Conservation (phyloP, 2,113 vertebrate genomes). For the Echinops telfairi region DNA sequence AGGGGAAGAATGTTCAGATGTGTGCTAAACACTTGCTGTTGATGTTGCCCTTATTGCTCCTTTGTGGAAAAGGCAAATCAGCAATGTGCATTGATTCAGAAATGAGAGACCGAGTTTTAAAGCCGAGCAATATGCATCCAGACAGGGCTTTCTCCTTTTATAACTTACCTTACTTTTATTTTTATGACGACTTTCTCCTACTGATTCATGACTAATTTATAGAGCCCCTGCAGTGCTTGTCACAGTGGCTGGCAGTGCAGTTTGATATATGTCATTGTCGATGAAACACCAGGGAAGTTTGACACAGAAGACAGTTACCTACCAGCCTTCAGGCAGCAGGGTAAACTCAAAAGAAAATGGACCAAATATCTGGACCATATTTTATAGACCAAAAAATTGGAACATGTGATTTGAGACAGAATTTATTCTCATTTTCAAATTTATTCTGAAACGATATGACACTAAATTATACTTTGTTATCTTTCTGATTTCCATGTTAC, state of each 20-base stretch:
- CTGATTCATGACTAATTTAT: background rate
- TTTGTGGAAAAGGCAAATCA: background rate
- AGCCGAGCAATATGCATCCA: constrained; percentile 1
- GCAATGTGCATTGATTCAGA: background rate
- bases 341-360: background rate
- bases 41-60: background rate
- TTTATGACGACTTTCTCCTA: background rate
- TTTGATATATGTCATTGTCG: background rate
- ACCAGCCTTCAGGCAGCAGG: background rate
- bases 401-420: background rate
- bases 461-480: constrained; percentile 17
- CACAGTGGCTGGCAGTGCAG: too few species aligned
- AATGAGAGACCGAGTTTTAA: constrained; percentile 8
- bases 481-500: constrained; percentile 41
- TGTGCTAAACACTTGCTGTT: background rate
- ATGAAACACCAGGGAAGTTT: background rate
- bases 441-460: background rate
- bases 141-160: background rate
- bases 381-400: background rate
- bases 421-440: constrained; percentile 40
- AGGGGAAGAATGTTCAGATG: background rate
- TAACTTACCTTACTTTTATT: background rate
- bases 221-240: background rate
- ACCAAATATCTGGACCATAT: background rate
- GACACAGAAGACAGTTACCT: background rate